These are phyloP conservation scores for Halichoerus grypus DNA, from an alignment of 2,113 vertebrate genomes.

Conservation along the genomic window DNA sequence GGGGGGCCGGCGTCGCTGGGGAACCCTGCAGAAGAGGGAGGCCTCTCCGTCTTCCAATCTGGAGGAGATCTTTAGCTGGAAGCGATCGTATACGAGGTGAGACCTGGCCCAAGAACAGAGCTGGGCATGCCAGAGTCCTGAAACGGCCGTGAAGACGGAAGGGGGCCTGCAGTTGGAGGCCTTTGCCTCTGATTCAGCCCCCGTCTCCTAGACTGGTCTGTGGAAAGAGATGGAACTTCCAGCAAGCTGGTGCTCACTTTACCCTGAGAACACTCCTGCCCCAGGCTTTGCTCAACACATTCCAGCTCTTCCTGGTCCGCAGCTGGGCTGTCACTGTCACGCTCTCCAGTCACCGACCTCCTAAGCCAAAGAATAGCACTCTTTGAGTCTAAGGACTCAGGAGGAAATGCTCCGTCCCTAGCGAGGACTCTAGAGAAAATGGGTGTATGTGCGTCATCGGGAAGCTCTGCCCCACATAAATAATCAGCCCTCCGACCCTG, in stretches of 20 bases:
- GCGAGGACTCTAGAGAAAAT: not conserved
- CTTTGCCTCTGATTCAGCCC: not conserved
- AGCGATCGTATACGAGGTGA: constrained; percentile 88
- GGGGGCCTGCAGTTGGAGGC: not conserved
- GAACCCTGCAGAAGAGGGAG: constrained; percentile 79
- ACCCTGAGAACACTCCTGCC: not conserved
- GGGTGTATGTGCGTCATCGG: not conserved
- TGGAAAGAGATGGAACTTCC: not conserved
- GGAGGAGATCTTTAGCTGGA: constrained; percentile 89
- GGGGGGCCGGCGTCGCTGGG: constrained; percentile 79
- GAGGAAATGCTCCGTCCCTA: not conserved
- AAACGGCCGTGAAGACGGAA: not conserved
- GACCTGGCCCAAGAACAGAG: not conserved
- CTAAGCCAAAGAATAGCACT: not conserved
- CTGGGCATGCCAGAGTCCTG: not conserved
- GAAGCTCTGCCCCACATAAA: constrained; percentile 46
- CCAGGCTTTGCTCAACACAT: not conserved
- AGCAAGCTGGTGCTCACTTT: not conserved
- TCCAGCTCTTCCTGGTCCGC: not conserved
- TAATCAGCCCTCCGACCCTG: constrained; percentile 17
- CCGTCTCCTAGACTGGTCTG: not conserved
- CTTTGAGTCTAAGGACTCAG: not conserved
- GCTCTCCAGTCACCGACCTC: not conserved
- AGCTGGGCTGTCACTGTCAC: not conserved
- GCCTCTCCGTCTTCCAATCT: constrained; percentile 50